phyloP scores from a whole-genome alignment of 1,140 invertebrate species.

The Coenobita brevimanus region DNA sequence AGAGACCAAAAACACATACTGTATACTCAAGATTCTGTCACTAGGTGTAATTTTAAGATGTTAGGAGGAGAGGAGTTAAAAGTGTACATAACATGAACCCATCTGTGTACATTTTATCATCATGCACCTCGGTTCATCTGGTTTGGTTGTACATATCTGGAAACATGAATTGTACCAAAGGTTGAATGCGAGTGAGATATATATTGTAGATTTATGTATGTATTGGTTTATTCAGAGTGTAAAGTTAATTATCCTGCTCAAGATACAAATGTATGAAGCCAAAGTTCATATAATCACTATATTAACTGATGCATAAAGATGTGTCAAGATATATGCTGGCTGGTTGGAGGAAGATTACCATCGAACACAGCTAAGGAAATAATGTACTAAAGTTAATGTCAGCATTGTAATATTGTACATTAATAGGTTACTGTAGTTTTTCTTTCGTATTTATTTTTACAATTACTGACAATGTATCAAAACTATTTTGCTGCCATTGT shows the following conservation, averaged over 20 bases:
- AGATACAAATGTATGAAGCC: constrained; percentile 62
- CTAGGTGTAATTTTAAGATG: no score
- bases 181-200: constrained; percentile 62
- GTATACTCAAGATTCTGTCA: no score
- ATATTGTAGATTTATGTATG: constrained; percentile 62
- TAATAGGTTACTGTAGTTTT: no score
- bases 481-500: no score
- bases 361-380: constrained; percentile 14
- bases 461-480: no score
- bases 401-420: no score
- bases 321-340: constrained; percentile 33
- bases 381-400: no score
- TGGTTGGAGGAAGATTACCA: constrained; percentile 39
- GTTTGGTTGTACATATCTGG: constrained; percentile 44
- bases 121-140: constrained; percentile 36
- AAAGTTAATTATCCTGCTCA: constrained; percentile 57
- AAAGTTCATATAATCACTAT: constrained; percentile 59
- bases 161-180: constrained; percentile 57
- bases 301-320: constrained; percentile 23
- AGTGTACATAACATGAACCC: no score
- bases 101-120: constrained; percentile 47
- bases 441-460: no score
- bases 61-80: no score
- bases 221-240: constrained; percentile 47
- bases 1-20: no score